phyloP scores from a whole-genome alignment of 2,113 vertebrate species.

The Donacobius atricapilla region DNA sequence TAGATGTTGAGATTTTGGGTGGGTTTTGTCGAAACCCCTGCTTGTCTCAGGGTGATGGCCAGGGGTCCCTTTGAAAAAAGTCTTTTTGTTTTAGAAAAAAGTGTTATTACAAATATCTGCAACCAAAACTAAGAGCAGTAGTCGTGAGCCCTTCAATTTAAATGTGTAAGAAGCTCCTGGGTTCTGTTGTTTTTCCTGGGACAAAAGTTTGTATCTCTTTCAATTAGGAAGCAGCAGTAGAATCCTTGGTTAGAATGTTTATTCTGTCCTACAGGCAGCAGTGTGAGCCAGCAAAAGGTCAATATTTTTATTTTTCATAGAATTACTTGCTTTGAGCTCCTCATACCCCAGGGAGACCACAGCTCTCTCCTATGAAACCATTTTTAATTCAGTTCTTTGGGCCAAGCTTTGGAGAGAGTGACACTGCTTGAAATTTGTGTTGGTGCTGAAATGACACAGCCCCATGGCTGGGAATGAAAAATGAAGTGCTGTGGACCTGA shows the following conservation, averaged over 20 bases:
- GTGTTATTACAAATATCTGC: neutral
- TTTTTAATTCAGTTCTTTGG: neutral
- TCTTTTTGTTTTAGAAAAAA: neutral
- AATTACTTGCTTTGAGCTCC: neutral
- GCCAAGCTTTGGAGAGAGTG: neutral
- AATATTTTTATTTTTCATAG: neutral
- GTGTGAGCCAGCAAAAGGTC: neutral
- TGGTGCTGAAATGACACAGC: neutral
- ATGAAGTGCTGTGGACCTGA: neutral
- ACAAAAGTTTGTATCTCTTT: neutral
- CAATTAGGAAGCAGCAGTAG: neutral
- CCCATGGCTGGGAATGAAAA: neutral
- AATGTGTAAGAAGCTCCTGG: neutral
- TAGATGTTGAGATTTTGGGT: neutral
- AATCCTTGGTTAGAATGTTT: neutral
- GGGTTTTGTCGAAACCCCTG: neutral
- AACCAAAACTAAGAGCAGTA: neutral
- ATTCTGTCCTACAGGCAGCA: neutral
- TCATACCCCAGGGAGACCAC: neutral
- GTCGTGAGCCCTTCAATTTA: neutral
- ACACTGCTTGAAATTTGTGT: neutral
- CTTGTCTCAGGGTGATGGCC: neutral
- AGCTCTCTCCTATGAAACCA: neutral
- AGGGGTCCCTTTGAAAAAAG: neutral
- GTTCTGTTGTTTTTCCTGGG: neutral